These are phyloP conservation scores for Danio aesculapii DNA, from an alignment of 2,797 vertebrate genomes.

Conservation along the genomic window DNA sequence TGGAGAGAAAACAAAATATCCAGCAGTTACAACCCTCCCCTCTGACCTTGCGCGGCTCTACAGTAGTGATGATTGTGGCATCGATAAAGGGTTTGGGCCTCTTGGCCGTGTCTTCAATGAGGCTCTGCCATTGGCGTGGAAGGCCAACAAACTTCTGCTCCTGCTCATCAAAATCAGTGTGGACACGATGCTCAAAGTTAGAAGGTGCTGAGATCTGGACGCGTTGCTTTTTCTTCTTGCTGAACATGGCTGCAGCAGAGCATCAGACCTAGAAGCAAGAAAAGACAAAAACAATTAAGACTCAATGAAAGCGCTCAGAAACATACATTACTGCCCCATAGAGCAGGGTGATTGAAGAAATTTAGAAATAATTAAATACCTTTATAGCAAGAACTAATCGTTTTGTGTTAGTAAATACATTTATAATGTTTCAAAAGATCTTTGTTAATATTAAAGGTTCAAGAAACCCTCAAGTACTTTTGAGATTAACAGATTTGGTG, in stretches of 20 bases:
- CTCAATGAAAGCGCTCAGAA: not conserved
- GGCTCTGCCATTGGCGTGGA: constrained; percentile 95
- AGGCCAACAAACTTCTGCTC: constrained; percentile 95
- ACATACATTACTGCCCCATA: not conserved
- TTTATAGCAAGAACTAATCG: not conserved
- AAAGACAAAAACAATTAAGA: not conserved
- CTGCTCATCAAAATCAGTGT: constrained; percentile 92
- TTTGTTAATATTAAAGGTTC: too few relatives aligned
- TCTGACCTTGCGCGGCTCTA: constrained; percentile 89
- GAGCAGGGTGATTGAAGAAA: not conserved
- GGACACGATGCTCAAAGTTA: constrained; percentile 96
- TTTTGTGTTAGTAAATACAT: not conserved
- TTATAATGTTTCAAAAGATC: not conserved
- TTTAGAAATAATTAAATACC: not conserved
- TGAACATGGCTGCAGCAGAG: constrained; percentile 85
- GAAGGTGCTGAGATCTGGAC: constrained; percentile 94
- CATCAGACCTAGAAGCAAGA: constrained; percentile 75
- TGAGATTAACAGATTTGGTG: too few relatives aligned
- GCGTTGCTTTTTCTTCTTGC: constrained; percentile 93
- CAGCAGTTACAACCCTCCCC: too few relatives aligned
- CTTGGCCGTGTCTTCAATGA: constrained; percentile 94
- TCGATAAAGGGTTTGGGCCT: constrained; percentile 93
- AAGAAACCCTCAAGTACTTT: too few relatives aligned
- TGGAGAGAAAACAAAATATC: not conserved
- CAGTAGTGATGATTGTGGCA: constrained; percentile 88